Evolutionary conservation across 1,140 invertebrate species (phyloP).

Genomic region (Drosophila lini): DNA sequence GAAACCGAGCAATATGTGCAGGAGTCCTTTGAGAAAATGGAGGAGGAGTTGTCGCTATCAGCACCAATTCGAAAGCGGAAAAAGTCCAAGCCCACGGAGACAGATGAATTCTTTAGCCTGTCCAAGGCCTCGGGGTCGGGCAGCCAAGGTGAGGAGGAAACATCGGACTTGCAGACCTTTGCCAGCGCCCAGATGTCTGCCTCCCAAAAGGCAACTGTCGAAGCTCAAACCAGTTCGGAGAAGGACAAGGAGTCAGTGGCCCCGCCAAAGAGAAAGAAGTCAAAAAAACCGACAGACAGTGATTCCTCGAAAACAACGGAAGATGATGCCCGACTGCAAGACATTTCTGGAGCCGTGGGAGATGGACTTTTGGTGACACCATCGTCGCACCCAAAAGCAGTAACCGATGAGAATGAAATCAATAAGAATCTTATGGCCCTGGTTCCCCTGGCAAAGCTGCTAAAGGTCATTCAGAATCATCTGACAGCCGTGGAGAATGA

Average conservation of each 20-base stretch:
- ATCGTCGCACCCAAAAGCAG: conserved; percentile 50
- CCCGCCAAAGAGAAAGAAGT: conserved; percentile 81
- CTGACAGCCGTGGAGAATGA: conserved; percentile 87
- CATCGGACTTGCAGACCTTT: conserved; percentile 87
- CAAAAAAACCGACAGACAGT: conserved; percentile 76
- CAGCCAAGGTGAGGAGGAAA: conserved; percentile 85
- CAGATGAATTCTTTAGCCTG: conserved; percentile 87
- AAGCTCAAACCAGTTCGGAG: conserved; percentile 67
- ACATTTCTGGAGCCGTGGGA: conserved; percentile 85
- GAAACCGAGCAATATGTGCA: conserved; percentile 80
- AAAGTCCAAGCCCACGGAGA: conserved; percentile 75
- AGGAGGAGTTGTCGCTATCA: conserved; percentile 69
- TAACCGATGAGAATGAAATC: conserved; percentile 70
- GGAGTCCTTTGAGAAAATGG: conserved; percentile 74
- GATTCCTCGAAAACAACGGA: conserved; percentile 83
- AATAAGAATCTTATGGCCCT: conserved; percentile 69
- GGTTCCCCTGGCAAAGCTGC: conserved; percentile 71
- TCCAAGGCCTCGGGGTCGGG: conserved; percentile 68
- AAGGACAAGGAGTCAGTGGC: conserved; percentile 60
- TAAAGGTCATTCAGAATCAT: conserved; percentile 80
- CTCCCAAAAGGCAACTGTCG: conserved; percentile 57
- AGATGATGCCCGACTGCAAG: conserved; percentile 80
- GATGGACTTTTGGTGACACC: conserved; percentile 84
- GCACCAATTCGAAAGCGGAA: conserved; percentile 76
- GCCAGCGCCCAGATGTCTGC: conserved; percentile 87